Evolutionary conservation across 2,888 invertebrate genomes (phyloP), one percentile per base, ranked within the genome.

Genomic region (Subacronicta megacephala): DNA sequence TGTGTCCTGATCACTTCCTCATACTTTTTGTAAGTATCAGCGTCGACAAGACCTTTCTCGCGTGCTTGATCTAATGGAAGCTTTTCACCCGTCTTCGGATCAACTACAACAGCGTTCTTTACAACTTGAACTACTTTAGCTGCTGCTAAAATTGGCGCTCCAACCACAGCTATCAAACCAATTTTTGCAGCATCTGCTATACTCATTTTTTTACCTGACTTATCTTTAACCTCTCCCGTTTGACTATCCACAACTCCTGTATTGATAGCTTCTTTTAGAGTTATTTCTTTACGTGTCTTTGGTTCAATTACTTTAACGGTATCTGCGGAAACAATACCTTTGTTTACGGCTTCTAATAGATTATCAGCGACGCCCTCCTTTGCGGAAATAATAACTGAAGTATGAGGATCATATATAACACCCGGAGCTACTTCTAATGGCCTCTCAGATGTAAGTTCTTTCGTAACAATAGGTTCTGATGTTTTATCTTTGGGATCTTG

Each of bases 231-330:
- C 59, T 96, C 95, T 3, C 96, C 96, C 0, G 96, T 96, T 50
- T 95, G 91, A 49, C 95, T 95, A 88, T 98, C 96, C 42, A 99
- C 94, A 46, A 98, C 95, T 43, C 97, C 97, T 72, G 95, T 95
- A 9, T 95, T 87, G 33, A 98, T 94, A 0, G 99, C 99, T 84
- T 98, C 97, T 26, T 95, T 95, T 6, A 97, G 88, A n/a, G 95
- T 94, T 37, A 98, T 93, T 65, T 96, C 95, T 82, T 96, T 94
- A 12, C 97, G 96, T 0, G 96, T 95, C 53, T 90, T 88, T 0
- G 97, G 97, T 85, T 98, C 96, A 60, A 95, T 93, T 1, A 98
- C 95, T 79, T 95, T 95, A 0, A 98, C 95, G 1, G 95, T 90
- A 64, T 96, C 95, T 0, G 96, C 88, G 59, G 97, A 95, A 61